Percentiles rank a stretch among this genome's conserved stretches.
Evolutionary conservation across 2,888 invertebrate species (phyloP).

Genomic region (Dicyrtomina minuta): DNA sequence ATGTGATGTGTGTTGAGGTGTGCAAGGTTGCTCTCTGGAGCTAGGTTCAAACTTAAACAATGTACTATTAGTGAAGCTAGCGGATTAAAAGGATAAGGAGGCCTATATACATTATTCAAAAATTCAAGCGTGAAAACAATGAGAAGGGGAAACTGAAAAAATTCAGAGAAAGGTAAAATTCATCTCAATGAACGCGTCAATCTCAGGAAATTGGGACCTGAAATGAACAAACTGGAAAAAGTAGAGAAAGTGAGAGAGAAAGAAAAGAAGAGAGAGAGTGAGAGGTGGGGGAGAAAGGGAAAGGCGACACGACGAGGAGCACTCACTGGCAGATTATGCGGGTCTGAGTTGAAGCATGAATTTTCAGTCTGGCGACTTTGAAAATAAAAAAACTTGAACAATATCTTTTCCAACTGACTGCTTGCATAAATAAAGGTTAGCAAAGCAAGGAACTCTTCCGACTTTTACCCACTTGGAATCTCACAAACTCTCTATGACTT

Average conservation of each 20-base stretch:
- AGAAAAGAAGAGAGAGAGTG: not conserved
- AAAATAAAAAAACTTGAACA: constrained; percentile 40
- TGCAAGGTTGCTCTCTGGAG: too few species aligned
- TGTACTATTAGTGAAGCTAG: too few species aligned
- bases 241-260: not conserved
- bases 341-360: constrained; percentile 26
- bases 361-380: constrained; percentile 32
- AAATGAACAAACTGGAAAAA: constrained; percentile 7
- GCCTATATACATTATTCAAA: not conserved
- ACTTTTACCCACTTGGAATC: not conserved
- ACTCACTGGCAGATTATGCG: constrained; percentile 23
- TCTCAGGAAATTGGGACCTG: constrained; percentile 38
- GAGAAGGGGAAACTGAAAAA: not conserved
- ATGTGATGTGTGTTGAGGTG: too few species aligned
- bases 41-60: too few species aligned
- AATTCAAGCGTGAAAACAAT: constrained; percentile 5
- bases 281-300: not conserved
- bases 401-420: constrained; percentile 34
- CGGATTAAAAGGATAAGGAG: not conserved
- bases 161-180: constrained; percentile 17
- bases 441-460: constrained; percentile 28
- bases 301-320: constrained; percentile 2
- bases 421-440: constrained; percentile 36
- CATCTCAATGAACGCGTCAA: constrained; percentile 34
- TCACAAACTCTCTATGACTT: constrained; percentile 26